Conservation (phyloP, 1,140 invertebrate genomes). For the Drosophila paulistorum region DNA sequence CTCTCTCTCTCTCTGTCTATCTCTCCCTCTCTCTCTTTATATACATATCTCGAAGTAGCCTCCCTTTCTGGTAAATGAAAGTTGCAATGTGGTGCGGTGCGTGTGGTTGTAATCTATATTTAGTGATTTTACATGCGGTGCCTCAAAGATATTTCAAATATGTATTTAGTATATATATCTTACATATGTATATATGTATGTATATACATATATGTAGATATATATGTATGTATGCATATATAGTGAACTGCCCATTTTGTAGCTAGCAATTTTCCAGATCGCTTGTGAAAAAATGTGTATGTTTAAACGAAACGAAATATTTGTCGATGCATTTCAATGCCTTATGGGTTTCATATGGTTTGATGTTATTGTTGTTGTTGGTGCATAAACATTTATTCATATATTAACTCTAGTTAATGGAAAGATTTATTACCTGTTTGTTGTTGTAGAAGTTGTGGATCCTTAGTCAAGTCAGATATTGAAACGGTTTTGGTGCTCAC, state of each 20-base stretch:
- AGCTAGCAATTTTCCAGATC: constrained; percentile 73
- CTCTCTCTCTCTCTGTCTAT: constrained; percentile 11
- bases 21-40: constrained; percentile 20
- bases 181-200: constrained; percentile 36
- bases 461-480: constrained; percentile 66
- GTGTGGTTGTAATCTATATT: constrained; percentile 80
- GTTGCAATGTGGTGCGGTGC: constrained; percentile 67
- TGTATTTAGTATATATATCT: constrained; percentile 26
- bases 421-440: constrained; percentile 51
- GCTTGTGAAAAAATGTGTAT: constrained; percentile 51
- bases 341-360: background rate
- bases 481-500: constrained; percentile 78
- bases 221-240: constrained; percentile 4
- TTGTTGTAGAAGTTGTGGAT: constrained; percentile 55
- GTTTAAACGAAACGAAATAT: constrained; percentile 23
- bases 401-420: constrained; percentile 20
- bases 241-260: constrained; percentile 62
- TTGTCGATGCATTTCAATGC: constrained; percentile 12
- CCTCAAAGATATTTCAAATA: constrained; percentile 75
- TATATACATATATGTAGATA: background rate
- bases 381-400: constrained; percentile 24
- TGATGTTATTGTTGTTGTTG: too few relatives aligned
- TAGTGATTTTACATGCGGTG: constrained; percentile 81
- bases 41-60: constrained; percentile 10
- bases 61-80: constrained; percentile 64